Evolutionary conservation across 2,888 invertebrate genomes (phyloP).

Genomic region (Leptopterna dolabrata): DNA sequence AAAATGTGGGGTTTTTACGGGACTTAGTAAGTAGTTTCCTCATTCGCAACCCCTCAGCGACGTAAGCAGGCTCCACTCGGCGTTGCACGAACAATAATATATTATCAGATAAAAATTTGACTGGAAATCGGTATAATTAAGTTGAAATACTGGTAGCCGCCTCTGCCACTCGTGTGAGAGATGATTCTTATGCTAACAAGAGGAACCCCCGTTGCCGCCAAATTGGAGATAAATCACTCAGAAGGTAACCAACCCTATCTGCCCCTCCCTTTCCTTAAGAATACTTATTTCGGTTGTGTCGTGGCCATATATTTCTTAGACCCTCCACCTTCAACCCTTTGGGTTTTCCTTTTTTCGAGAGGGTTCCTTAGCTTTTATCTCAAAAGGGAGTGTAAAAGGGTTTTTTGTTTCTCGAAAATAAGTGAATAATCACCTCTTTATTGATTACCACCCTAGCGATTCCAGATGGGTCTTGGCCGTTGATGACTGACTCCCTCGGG

Average conservation of each 20-base stretch:
- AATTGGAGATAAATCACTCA: slow-evolving; percentile 40
- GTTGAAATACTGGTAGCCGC: not conserved
- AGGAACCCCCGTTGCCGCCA: slow-evolving; percentile 22
- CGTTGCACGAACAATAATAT: not conserved
- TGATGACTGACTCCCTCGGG: slow-evolving; percentile 32
- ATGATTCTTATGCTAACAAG: slow-evolving; percentile 39
- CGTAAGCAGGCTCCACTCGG: not conserved
- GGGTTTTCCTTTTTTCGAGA: not conserved
- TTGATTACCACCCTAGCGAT: slow-evolving; percentile 9
- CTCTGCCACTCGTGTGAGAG: not conserved
- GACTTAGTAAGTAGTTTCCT: not conserved
- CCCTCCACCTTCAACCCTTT: slow-evolving; percentile 17
- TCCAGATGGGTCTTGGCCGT: not conserved
- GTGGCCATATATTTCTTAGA: slow-evolving; percentile 25
- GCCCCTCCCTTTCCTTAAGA: slow-evolving; percentile 22
- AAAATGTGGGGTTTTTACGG: not conserved
- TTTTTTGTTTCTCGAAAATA: not conserved
- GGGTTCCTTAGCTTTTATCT: slow-evolving; percentile 14
- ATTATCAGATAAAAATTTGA: slow-evolving; percentile 12
- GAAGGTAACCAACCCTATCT: slow-evolving; percentile 26
- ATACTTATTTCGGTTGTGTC: slow-evolving; percentile 39
- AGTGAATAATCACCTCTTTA: slow-evolving; percentile 37
- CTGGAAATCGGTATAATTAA: slow-evolving; percentile 24
- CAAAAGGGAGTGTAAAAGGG: not conserved
- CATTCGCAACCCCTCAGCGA: not conserved